These are phyloP conservation scores for Clytia hemisphaerica DNA, from an alignment of 30 jellyfish, hydroid and myxozoan genomes.

Conservation along the genomic window DNA sequence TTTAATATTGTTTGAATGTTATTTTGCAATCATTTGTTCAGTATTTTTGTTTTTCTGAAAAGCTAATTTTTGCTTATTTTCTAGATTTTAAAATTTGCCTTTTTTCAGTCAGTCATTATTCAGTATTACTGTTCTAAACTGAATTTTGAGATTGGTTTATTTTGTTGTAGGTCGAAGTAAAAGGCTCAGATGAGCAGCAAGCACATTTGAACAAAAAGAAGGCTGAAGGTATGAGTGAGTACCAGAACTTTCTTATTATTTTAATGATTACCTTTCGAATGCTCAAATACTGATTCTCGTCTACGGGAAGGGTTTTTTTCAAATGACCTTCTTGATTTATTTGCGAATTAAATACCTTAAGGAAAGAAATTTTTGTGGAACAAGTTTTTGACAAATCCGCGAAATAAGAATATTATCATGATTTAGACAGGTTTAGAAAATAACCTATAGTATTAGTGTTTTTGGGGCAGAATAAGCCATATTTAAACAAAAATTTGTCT, in stretches of 20 bases:
- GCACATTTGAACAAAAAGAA: constrained; percentile 28
- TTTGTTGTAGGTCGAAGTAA: constrained; percentile 32
- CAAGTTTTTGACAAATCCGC: no score
- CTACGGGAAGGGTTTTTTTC: no score
- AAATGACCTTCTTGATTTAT: no score
- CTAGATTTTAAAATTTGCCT: not conserved
- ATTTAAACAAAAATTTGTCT: no score
- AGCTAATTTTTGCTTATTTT: not conserved
- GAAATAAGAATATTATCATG: no score
- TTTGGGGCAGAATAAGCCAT: no score
- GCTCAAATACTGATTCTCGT: no score
- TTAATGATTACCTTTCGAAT: not conserved
- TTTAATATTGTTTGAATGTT: not conserved
- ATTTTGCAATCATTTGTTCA: not conserved
- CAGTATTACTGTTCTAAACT: not conserved
- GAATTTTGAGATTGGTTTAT: not conserved
- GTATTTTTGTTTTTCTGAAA: not conserved
- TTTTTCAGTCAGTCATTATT: not conserved
- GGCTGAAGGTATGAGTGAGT: constrained; percentile 31
- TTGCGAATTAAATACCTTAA: not conserved
- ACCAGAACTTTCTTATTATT: no score
- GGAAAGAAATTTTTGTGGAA: no score
- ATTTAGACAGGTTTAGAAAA: no score
- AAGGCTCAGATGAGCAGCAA: constrained; percentile 39
- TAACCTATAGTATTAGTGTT: no score